A percentile compares a stretch with the other conserved stretches of the same genome.
phyloP scores from a whole-genome alignment of 2,797 vertebrate species.

The Melanotaenia trifasciata region DNA sequence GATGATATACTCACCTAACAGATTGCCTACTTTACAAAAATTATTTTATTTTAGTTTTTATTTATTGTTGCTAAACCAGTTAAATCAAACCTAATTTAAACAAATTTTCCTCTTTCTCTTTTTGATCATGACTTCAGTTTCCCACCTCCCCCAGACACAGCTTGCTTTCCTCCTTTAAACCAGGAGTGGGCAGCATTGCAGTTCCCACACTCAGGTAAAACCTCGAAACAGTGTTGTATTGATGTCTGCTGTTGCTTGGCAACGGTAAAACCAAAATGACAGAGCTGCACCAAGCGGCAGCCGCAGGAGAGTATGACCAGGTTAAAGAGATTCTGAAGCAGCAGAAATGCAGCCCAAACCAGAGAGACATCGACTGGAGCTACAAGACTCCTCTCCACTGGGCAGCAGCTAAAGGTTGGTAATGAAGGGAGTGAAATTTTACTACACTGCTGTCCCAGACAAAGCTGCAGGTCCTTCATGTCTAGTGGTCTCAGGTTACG shows the following conservation, averaged over 20 bases:
- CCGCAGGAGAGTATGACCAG: constrained; percentile 79
- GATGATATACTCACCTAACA: too few relatives aligned
- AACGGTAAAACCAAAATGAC: constrained; percentile 76
- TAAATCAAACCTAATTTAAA: too few relatives aligned
- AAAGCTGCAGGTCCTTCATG: background rate
- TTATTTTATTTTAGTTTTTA: too few relatives aligned
- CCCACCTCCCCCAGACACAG: too few relatives aligned
- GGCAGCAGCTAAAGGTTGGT: constrained; percentile 89
- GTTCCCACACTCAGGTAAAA: background rate
- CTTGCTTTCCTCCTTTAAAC: background rate
- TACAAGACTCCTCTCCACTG: constrained; percentile 91
- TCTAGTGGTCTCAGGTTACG: constrained; percentile 1
- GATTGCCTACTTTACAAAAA: too few relatives aligned
- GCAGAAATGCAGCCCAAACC: constrained; percentile 85
- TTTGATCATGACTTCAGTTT: too few relatives aligned
- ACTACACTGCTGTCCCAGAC: accelerated
- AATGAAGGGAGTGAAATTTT: background rate
- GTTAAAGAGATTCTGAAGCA: constrained; percentile 83
- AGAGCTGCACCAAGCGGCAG: constrained; percentile 90
- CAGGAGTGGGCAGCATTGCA: constrained; percentile 48
- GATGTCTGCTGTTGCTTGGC: constrained; percentile 44
- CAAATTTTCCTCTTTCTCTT: too few relatives aligned
- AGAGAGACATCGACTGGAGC: constrained; percentile 90
- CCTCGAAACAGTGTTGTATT: constrained; percentile 25
- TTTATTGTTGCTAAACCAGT: too few relatives aligned